Percentiles rank a stretch among this genome's conserved stretches.
phyloP scores from a whole-genome alignment of 2,797 vertebrate species.

The Silurus lanzhouensis region DNA sequence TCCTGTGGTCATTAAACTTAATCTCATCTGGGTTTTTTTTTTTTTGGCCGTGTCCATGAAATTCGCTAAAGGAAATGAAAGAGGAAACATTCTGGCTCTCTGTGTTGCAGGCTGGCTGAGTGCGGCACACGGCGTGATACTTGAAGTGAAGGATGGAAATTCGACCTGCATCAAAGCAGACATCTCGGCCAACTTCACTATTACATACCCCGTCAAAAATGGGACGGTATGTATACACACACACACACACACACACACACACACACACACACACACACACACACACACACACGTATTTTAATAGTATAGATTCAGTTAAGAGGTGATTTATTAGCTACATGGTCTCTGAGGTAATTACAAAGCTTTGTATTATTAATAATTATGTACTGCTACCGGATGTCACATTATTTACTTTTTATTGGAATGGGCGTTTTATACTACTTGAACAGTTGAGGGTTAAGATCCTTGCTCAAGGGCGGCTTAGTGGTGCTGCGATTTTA shows the following conservation, averaged over 20 bases:
- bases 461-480: no score
- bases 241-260: background rate
- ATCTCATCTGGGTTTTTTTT: background rate
- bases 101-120: constrained; percentile 61
- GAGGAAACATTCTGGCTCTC: background rate
- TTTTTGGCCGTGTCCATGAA: background rate
- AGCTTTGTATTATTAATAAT: background rate
- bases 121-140: constrained; percentile 67
- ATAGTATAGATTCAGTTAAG: background rate
- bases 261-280: background rate
- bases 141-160: constrained; percentile 81
- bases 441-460: no score
- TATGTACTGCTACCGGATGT: background rate
- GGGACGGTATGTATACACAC: constrained; percentile 58
- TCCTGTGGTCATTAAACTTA: background rate
- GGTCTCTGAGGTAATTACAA: background rate
- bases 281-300: background rate
- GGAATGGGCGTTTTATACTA: no score
- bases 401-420: no score
- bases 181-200: constrained; percentile 78
- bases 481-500: no score
- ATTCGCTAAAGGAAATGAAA: background rate
- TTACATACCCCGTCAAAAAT: constrained; percentile 71
- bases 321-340: background rate
- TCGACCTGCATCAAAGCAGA: constrained; percentile 84